Conservation (phyloP, 1,140 invertebrate genomes). For the Ectropis grisescens region DNA sequence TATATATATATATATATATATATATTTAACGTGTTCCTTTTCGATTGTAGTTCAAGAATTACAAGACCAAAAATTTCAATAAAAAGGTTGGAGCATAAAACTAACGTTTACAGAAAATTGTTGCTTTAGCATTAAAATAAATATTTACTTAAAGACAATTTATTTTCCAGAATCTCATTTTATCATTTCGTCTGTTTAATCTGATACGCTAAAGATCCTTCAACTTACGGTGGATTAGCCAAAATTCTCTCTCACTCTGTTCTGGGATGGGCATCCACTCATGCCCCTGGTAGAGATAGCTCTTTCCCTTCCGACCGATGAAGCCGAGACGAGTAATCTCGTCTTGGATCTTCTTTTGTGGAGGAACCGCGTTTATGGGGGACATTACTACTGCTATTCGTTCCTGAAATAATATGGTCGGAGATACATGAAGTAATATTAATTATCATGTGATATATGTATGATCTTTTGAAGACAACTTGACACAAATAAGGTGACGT, state of each 20-base stretch:
- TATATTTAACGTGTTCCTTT: too few relatives aligned
- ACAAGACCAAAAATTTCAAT: too few relatives aligned
- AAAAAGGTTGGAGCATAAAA: too few relatives aligned
- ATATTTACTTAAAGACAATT: too few relatives aligned
- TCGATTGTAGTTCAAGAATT: too few relatives aligned
- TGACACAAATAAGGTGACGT: too few relatives aligned
- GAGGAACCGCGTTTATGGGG: conserved; percentile 24
- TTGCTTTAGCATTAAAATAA: too few relatives aligned
- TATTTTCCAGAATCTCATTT: too few relatives aligned
- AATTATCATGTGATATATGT: conserved; percentile 1
- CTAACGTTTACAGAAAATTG: too few relatives aligned
- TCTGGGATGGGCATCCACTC: conserved; percentile 45
- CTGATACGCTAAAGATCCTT: neutral
- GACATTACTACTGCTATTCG: conserved; percentile 16
- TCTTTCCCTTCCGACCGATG: conserved; percentile 21
- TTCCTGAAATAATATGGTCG: conserved; percentile 17
- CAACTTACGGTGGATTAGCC: neutral
- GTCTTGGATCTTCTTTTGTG: conserved; percentile 22
- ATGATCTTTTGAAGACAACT: too few relatives aligned
- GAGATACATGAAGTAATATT: conserved; percentile 3
- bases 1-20: too few relatives aligned
- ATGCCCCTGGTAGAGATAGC: conserved; percentile 42
- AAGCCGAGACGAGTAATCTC: conserved; percentile 25
- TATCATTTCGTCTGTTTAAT: too few relatives aligned
- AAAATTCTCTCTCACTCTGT: conserved; percentile 20